These are phyloP conservation scores for Anticlea derivata DNA, from an alignment of 2,888 invertebrate genomes.

Conservation along the genomic window DNA sequence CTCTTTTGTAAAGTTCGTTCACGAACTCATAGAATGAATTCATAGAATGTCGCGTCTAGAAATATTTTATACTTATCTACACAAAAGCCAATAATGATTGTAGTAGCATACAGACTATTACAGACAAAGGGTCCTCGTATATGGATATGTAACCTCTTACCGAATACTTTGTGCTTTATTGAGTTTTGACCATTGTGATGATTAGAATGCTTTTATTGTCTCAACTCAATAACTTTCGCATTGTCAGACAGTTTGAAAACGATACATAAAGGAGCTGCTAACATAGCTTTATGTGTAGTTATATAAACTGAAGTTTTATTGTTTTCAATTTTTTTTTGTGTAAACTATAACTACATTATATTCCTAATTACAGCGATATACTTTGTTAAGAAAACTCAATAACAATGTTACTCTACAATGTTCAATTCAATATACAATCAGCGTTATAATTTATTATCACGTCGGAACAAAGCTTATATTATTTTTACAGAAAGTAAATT, in stretches of 20 bases:
- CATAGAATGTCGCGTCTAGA: not conserved
- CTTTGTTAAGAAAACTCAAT: too few relatives aligned
- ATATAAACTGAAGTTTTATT: not conserved
- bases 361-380: too few relatives aligned
- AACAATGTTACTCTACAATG: too few relatives aligned
- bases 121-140: slow-evolving; percentile 2
- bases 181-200: slow-evolving; percentile 35
- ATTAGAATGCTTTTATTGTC: slow-evolving; percentile 28
- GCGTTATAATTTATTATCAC: too few relatives aligned
- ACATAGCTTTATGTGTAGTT: not conserved
- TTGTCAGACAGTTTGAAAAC: slow-evolving; percentile 28
- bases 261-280: not conserved
- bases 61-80: not conserved
- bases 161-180: slow-evolving; percentile 41
- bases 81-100: slow-evolving; percentile 2
- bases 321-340: too few relatives aligned
- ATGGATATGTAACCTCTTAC: slow-evolving; percentile 49
- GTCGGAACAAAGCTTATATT: too few relatives aligned
- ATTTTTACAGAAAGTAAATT: too few relatives aligned
- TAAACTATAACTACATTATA: too few relatives aligned
- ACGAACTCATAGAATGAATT: too few relatives aligned
- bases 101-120: slow-evolving; percentile 4
- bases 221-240: slow-evolving; percentile 29
- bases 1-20: too few relatives aligned
- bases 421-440: too few relatives aligned